These are phyloP conservation scores for Halictus rubicundus DNA, from an alignment of 1,140 invertebrate species.

Conservation along the genomic window DNA sequence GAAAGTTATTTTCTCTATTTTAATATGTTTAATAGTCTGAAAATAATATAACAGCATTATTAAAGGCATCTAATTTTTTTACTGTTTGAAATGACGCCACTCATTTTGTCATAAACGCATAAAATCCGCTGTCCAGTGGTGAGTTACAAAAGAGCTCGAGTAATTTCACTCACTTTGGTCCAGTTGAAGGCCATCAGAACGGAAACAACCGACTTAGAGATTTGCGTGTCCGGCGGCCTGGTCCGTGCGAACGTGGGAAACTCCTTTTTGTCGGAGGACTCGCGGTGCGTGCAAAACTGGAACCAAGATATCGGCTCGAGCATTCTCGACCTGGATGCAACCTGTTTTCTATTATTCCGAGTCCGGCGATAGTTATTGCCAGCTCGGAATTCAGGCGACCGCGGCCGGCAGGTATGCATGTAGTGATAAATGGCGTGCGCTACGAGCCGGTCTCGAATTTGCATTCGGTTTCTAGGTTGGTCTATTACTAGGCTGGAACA, in stretches of 20 bases:
- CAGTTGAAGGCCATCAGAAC: constrained; percentile 90
- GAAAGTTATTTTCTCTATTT: too few relatives aligned
- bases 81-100: too few relatives aligned
- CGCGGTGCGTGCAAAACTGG: constrained; percentile 92
- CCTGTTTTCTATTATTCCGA: background rate
- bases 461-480: constrained; percentile 30
- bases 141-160: too few relatives aligned
- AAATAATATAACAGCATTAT: too few relatives aligned
- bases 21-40: too few relatives aligned
- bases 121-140: too few relatives aligned
- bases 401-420: background rate
- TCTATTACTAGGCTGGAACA: constrained; percentile 25
- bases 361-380: background rate
- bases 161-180: constrained; percentile 85
- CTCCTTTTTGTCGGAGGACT: constrained; percentile 91
- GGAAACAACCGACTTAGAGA: constrained; percentile 93
- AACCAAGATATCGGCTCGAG: constrained; percentile 16
- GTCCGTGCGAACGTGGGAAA: constrained; percentile 97
- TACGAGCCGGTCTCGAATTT: constrained; percentile 17
- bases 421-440: constrained; percentile 7
- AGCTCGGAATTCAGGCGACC: background rate
- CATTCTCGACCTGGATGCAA: background rate
- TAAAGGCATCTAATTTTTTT: too few relatives aligned
- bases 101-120: too few relatives aligned
- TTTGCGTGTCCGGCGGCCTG: constrained; percentile 94